Conservation (phyloP, 2,888 invertebrate genomes). For the Amphipoea lucens region DNA sequence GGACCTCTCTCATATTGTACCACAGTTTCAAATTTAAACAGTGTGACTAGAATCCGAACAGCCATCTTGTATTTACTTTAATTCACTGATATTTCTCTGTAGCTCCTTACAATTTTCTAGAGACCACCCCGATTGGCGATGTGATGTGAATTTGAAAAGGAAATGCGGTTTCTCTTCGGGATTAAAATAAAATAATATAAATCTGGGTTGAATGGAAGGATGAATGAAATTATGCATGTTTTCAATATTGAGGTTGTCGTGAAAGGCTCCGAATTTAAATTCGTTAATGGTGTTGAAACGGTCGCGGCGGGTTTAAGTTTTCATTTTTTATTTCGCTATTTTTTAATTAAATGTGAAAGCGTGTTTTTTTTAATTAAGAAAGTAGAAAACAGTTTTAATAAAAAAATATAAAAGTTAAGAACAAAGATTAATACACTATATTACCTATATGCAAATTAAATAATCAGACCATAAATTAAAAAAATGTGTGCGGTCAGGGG, state of each 20-base stretch:
- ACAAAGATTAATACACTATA: not conserved
- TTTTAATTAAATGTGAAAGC: not conserved
- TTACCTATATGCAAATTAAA: not conserved
- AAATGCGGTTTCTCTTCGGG: slow-evolving; percentile 13
- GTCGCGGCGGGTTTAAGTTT: not conserved
- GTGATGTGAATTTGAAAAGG: slow-evolving; percentile 57
- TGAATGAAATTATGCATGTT: slow-evolving; percentile 31
- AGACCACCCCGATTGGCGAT: slow-evolving; percentile 46
- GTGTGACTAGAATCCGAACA: slow-evolving; percentile 70
- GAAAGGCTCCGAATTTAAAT: slow-evolving; percentile 32
- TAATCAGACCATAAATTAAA: not conserved
- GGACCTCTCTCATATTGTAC: slow-evolving; percentile 76
- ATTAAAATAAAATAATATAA: slow-evolving; percentile 33
- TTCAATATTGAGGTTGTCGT: slow-evolving; percentile 20
- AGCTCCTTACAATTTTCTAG: slow-evolving; percentile 48
- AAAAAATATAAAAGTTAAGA: not conserved
- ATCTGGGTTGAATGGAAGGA: slow-evolving; percentile 12
- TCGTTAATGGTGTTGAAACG: slow-evolving; percentile 32
- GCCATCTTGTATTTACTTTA: slow-evolving; percentile 65
- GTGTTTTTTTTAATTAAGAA: too few relatives aligned
- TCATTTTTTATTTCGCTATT: not conserved
- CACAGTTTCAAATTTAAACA: slow-evolving; percentile 82
- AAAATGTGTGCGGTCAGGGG: not conserved
- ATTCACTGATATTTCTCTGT: slow-evolving; percentile 64
- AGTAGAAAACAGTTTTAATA: not conserved